Evolutionary conservation across 2,113 vertebrate genomes (phyloP), one percentile per base, ranked within the genome.

Genomic region (Phrynosoma blainvillii): DNA sequence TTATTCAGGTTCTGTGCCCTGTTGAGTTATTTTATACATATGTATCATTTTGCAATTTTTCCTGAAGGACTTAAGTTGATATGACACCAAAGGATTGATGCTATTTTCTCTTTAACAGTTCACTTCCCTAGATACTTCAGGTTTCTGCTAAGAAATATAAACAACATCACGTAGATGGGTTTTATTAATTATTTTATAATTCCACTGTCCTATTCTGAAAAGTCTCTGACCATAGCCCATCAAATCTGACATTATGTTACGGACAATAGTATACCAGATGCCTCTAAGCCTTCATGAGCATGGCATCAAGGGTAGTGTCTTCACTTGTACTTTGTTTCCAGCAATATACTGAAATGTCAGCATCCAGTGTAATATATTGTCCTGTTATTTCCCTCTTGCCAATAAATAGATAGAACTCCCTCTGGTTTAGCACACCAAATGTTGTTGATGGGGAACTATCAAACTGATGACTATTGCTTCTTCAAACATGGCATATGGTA

Each of bases 151-250:
- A 92, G 88, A 85, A 73, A 91, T 80, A 79, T 52, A 88, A 16
- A 89, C 74, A 90, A 88, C 47, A 92, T 90, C 82, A 82, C 79
- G 25, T 68, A 73, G 77, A 90, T 40, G 36, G 88, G 87, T 88
- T 93, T 86, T 88, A 85, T 14, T 93, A 88, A 80, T 79, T 93
- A 86, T 91, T 88, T 92, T 89, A 90, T 82, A 77, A 85, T 14
- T 89, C 93, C 76, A 79, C 65, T 76, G 89, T 85, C 91, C 88
- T 84, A 76, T 40, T 47, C 7, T 47, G 47, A 86, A 74, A 89
- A 89, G n/a, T 80, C 74, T 66, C 9, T 30, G 62, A 18, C 16
- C 14, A 14, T 68, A 21, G 40, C 8, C 11, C 5, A 47, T 78
- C 27, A 52, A 52, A 66, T 9, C 27, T 40, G 7, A 86, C 5